Evolutionary conservation across 2,888 invertebrate species (phyloP), one percentile per base, ranked within the genome.

Genomic region (Sicus ferrugineus): DNA sequence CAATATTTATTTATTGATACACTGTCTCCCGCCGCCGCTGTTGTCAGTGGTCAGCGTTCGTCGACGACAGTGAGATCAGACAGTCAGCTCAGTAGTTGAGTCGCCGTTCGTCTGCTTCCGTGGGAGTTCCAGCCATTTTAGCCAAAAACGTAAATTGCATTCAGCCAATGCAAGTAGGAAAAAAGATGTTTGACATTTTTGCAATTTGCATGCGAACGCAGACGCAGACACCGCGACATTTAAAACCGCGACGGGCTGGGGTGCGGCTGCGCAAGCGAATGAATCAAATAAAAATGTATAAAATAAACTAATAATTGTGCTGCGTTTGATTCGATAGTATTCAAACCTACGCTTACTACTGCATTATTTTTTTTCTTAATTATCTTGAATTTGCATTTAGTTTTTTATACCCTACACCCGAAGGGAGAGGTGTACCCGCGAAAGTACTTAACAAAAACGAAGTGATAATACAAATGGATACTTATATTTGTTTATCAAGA

Each of bases 161-260:
- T 4, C 2, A 50, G 23, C n/a, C 31, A 31, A 23, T 31, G 21
- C 64, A 52, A 34, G 64, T 23, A 64, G 38, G 14, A 26, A 54
- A 38, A 48, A 65, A 65, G 65, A 65, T 65, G 65, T 54, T 65
- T 65, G 65, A 65, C 65, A 65, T 65, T 65, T 59, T 65, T 65
- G 65, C 65, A 65, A 54, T 65, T 65, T 65, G 54, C 65, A 38
- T 65, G 52, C 65, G 65, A n/a, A n/a, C 65, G 16, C 46, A 42
- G 58, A 58, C 58, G 34, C 58, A 31, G 42, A 16, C 42, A 46
- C 16, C 56, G 28, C 30, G 56, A 58, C 58, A 59, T 59, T 59
- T 56, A 6, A 19, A 59, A 59, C 42, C 11, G 42, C 42, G 3
- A 9, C 42, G 3, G 42, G n/a, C 5, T 21, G 26, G 62, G 62